phyloP scores from a whole-genome alignment of 2,797 vertebrate species.

The Tapera naevia region DNA sequence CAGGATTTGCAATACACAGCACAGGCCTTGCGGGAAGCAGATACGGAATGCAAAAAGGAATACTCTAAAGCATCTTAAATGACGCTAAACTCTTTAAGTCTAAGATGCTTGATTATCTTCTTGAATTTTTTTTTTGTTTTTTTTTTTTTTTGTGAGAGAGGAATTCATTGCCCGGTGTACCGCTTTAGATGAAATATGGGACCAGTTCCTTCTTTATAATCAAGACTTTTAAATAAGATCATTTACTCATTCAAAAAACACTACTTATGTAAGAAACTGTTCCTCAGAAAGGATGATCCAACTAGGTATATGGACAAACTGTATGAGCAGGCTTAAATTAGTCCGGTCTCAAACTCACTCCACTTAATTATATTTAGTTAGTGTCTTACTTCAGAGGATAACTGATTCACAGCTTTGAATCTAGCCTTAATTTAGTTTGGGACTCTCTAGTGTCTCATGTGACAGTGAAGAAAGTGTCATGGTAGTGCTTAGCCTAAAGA shows the following conservation, averaged over 20 bases:
- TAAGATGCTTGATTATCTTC: neutral
- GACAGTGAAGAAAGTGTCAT: neutral
- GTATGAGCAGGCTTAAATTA: neutral
- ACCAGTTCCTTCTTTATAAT: neutral
- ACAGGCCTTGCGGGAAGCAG: neutral
- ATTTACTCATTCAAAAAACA: neutral
- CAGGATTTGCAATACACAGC: neutral
- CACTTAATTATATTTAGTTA: neutral
- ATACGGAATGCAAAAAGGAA: neutral
- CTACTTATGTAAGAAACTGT: neutral
- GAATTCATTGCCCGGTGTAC: neutral
- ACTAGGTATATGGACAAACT: neutral
- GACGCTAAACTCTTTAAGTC: neutral
- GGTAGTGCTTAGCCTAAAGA: neutral
- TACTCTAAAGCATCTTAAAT: neutral
- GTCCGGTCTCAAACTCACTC: neutral
- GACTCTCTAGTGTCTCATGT: neutral
- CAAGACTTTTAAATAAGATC: neutral
- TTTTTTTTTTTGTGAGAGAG: neutral
- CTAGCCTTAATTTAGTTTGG: constrained; percentile 1
- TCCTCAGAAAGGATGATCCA: neutral
- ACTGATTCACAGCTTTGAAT: neutral
- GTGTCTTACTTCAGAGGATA: neutral
- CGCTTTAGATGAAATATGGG: neutral
- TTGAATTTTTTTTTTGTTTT: neutral